Base-by-base conservation (phyloP, 2,888 invertebrate species). In the Pseudococcus viburni region DNA sequence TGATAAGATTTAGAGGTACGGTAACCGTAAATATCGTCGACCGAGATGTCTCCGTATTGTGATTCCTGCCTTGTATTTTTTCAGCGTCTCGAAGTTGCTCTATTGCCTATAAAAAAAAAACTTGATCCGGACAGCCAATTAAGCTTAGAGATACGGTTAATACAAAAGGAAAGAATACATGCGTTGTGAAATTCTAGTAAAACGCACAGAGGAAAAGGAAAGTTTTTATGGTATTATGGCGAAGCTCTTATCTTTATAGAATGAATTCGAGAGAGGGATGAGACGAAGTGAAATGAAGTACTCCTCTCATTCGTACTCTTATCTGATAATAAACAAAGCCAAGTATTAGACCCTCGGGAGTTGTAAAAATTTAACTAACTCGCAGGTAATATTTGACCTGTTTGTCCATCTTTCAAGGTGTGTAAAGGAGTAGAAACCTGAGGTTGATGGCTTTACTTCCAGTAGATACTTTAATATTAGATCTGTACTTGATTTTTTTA, bases 131-230 rank as follows among this genome's bases (percentile, higher is more conserved):
- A 19, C 59, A 59, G 64, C 55, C 39, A 85, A 85, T 85, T 85
- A 55, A 51, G 59, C 42, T 48, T 55, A 84, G 39, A 85, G 85
- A 85, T 85, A 85, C 85, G 42, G 64, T 59, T 85, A 85, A 85
- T 85, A 64, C 64, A 59, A 84, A 55, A 55, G 51, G 39, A 64
- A 85, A 85, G 59, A 19, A 64, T 51, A 85, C 85, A 55, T 85
- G 85, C 85, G 15, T 64, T 64, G n/a, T 64, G 42, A 39, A 64
- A 64, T 85, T 64, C 85, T 55, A 64, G 26, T 33, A 33, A 33
- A 33, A 33, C 26, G 26, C 26, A 3, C 26, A 85, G 64, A 46
- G 46, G 42, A 19, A n/a, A 19, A 83, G 80, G 39, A 83, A 83
- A 83, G 26, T 83, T 83, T 83, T 83, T 83, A 83, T 22, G 19